Conservation (phyloP, 2,797 vertebrate genomes). For the Micrastur ruficollis region DNA sequence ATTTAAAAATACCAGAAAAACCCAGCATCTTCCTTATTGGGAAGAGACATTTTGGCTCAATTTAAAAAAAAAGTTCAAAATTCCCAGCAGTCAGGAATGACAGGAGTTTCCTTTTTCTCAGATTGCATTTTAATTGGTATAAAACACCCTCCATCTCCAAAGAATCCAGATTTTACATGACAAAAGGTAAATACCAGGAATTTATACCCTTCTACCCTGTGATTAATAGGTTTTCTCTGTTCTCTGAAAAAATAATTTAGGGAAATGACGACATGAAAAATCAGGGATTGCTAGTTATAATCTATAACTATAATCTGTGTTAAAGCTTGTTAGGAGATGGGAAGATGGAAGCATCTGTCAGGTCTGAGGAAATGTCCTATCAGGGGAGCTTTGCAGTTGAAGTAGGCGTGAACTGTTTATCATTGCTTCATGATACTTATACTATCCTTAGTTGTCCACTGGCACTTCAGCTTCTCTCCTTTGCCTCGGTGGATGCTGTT, state of each 20-base stretch:
- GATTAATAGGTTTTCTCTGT: background rate
- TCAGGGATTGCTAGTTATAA: background rate
- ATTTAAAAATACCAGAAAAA: background rate
- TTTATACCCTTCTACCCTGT: background rate
- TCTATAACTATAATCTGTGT: background rate
- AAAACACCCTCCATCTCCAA: background rate
- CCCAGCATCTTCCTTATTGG: background rate
- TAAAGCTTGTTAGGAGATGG: background rate
- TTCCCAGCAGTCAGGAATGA: background rate
- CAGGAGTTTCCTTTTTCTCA: background rate
- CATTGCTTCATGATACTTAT: background rate
- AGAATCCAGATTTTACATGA: background rate
- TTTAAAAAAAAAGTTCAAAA: background rate
- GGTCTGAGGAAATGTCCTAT: background rate
- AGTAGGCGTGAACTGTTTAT: background rate
- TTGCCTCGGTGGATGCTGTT: background rate
- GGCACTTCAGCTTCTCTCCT: background rate
- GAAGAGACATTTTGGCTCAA: background rate
- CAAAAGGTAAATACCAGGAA: background rate
- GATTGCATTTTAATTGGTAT: background rate
- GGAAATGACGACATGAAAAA: background rate
- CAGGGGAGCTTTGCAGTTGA: background rate
- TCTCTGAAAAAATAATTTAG: background rate
- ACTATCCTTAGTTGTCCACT: background rate
- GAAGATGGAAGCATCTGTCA: background rate